Percentiles rank a stretch among this genome's conserved stretches.
Conservation (phyloP, 2,113 vertebrate genomes). For the Galeopterus variegatus region DNA sequence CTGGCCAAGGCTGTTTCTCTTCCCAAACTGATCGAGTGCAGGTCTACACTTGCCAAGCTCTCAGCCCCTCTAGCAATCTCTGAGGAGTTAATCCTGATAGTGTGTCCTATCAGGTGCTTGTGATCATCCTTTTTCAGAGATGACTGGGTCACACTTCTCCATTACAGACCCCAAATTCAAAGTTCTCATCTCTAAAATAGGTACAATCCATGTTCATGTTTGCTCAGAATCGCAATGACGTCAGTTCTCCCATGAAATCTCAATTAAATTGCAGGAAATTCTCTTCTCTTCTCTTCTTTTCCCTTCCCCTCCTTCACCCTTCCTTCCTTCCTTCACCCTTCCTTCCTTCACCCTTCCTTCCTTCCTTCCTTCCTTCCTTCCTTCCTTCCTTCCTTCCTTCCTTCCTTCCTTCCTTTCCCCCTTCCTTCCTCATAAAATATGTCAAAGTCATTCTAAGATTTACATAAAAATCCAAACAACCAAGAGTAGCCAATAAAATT, state of each 20-base stretch:
- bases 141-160: not conserved
- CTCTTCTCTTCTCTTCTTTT: too few relatives aligned
- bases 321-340: too few relatives aligned
- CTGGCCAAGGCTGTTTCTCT: not conserved
- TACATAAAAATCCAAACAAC: not conserved
- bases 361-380: too few relatives aligned
- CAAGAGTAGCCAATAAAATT: not conserved
- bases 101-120: not conserved
- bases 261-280: not conserved
- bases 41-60: not conserved
- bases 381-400: too few relatives aligned
- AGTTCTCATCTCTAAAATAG: not conserved
- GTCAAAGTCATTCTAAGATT: not conserved
- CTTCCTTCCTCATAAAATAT: not conserved
- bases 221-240: not conserved
- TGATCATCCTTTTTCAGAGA: not conserved
- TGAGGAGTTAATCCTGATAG: not conserved
- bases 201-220: not conserved
- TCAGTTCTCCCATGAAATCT: not conserved
- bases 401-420: not conserved
- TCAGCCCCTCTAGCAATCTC: not conserved
- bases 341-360: too few relatives aligned
- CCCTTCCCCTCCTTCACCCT: too few relatives aligned
- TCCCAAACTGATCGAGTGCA: not conserved
- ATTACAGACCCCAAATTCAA: not conserved